A percentile compares a stretch with the other conserved stretches of the same genome.
Conservation (phyloP, 1,140 invertebrate genomes). For the Zaprionus tsacasi region DNA sequence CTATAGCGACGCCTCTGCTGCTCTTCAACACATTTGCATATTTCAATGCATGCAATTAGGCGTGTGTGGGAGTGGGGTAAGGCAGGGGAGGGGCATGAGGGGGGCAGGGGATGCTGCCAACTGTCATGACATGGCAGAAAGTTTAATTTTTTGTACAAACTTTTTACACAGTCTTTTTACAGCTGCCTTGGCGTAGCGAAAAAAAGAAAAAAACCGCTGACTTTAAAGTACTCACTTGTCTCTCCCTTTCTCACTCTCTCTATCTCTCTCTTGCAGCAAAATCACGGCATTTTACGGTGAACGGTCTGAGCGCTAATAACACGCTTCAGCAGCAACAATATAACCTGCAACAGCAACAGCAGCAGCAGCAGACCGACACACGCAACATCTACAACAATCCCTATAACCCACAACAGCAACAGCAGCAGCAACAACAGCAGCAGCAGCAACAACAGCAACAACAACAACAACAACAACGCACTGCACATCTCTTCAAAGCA, state of each 20-base stretch:
- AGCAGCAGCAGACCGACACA: constrained; percentile 69
- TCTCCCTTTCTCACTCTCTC: constrained; percentile 9
- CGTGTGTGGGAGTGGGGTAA: constrained; percentile 26
- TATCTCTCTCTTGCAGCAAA: constrained; percentile 59
- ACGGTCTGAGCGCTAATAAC: constrained; percentile 78
- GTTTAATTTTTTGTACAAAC: constrained; percentile 45
- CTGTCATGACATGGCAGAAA: constrained; percentile 57
- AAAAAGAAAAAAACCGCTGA: constrained; percentile 17
- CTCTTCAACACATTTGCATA: constrained; percentile 68
- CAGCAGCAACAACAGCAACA: constrained; percentile 57
- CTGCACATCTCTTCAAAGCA: constrained; percentile 71
- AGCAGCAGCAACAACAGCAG: constrained; percentile 50
- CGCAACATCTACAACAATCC: constrained; percentile 82
- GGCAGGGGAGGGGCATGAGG: neutral
- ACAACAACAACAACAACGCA: constrained; percentile 61
- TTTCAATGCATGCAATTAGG: constrained; percentile 82
- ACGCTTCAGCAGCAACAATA: constrained; percentile 77
- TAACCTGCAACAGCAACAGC: constrained; percentile 68
- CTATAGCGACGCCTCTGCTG: constrained; percentile 3
- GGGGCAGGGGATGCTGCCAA: constrained; percentile 16
- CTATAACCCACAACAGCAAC: constrained; percentile 69
- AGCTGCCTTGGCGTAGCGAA: neutral
- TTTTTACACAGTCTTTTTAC: constrained; percentile 27
- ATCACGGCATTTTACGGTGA: constrained; percentile 81
- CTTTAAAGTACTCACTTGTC: neutral